phyloP scores from a whole-genome alignment of 2,113 vertebrate genomes.

The Crotalus helleri region DNA sequence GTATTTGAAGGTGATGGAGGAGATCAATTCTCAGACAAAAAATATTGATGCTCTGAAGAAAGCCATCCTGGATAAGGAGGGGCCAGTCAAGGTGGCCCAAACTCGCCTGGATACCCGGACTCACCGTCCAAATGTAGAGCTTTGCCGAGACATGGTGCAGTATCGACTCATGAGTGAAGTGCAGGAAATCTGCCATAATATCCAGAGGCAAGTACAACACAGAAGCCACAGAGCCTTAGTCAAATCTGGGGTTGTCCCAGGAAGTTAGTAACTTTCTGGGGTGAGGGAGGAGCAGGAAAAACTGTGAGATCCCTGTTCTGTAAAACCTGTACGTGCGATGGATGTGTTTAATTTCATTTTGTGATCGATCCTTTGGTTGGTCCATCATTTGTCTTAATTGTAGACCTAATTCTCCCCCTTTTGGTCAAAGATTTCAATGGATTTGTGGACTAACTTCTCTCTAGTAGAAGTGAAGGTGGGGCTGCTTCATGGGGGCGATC shows the following conservation, averaged over 20 bases:
- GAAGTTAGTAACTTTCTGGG: not conserved
- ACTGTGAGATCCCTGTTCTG: not conserved
- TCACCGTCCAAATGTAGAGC: slow-evolving; percentile 78
- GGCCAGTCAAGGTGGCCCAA: slow-evolving; percentile 75
- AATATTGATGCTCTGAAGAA: slow-evolving; percentile 74
- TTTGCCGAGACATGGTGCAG: slow-evolving; percentile 78
- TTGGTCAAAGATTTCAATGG: not conserved
- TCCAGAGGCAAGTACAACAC: slow-evolving; percentile 70
- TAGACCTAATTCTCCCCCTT: not conserved
- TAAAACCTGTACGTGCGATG: not conserved
- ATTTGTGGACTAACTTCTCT: not conserved
- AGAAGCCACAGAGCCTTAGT: not conserved
- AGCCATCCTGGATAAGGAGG: slow-evolving; percentile 76
- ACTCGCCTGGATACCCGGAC: slow-evolving; percentile 73
- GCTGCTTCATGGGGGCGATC: not conserved
- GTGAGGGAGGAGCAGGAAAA: not conserved
- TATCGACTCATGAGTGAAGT: slow-evolving; percentile 76
- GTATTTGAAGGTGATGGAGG: slow-evolving; percentile 75
- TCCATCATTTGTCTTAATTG: not conserved
- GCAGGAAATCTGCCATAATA: slow-evolving; percentile 73
- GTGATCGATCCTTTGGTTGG: not conserved
- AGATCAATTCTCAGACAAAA: slow-evolving; percentile 77
- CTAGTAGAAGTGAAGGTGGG: not conserved
- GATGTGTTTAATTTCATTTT: not conserved
- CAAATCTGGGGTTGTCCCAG: not conserved